Percentiles rank a stretch among this genome's conserved stretches.
Conservation (phyloP, 2,113 vertebrate genomes). For the Pangasianodon hypophthalmus region DNA sequence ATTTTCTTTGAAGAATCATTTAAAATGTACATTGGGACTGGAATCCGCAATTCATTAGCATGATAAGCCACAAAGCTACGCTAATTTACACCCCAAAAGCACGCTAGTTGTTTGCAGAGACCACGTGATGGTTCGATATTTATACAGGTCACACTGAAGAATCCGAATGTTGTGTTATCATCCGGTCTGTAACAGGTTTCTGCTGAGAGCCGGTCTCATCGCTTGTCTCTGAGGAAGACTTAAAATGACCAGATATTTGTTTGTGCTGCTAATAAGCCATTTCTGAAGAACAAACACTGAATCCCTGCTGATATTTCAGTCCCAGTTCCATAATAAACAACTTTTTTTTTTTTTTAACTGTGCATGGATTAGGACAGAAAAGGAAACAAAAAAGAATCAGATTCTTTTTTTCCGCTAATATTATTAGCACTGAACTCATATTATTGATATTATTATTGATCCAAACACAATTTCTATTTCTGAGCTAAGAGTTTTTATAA, state of each 20-base stretch:
- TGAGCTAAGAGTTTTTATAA: not conserved
- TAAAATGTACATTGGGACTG: not conserved
- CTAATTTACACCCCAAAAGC: constrained; percentile 36
- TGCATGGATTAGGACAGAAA: too few relatives aligned
- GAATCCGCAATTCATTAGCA: constrained; percentile 41
- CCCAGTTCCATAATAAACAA: not conserved
- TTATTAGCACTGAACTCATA: not conserved
- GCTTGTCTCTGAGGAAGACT: not conserved
- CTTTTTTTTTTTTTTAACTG: too few relatives aligned
- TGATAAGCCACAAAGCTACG: constrained; percentile 43
- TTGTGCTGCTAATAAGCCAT: constrained; percentile 11
- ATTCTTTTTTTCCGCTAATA: not conserved
- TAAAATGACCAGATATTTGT: constrained; percentile 8
- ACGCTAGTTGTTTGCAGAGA: constrained; percentile 18
- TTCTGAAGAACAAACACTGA: not conserved
- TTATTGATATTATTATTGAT: not conserved
- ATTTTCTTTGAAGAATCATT: not conserved
- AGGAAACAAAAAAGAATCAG: too few relatives aligned
- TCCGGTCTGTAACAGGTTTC: not conserved
- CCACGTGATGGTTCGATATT: constrained; percentile 25
- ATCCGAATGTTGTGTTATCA: not conserved
- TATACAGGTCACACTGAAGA: not conserved
- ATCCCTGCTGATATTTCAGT: not conserved
- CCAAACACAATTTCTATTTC: not conserved
- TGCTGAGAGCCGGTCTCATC: not conserved